phyloP scores from a whole-genome alignment of 2,113 vertebrate species.

The Pardalotus punctatus region DNA sequence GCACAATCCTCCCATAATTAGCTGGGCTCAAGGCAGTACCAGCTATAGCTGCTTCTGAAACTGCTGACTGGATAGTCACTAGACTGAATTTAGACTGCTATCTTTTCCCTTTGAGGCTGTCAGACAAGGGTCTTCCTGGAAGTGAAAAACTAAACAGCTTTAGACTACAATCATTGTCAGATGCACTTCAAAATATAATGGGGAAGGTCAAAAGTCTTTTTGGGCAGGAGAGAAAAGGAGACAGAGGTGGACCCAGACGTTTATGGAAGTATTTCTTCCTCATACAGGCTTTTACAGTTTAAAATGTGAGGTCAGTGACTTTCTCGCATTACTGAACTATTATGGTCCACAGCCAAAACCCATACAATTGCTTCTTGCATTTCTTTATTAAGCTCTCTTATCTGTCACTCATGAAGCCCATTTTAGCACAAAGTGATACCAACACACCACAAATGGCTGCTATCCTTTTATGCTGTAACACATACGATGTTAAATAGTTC shows the following conservation, averaged over 20 bases:
- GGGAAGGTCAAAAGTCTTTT: background rate
- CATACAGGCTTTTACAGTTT: background rate
- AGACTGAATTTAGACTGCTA: background rate
- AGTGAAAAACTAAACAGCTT: background rate
- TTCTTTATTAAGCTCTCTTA: background rate
- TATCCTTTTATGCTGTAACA: background rate
- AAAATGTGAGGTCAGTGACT: background rate
- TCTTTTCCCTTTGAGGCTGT: background rate
- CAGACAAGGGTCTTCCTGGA: background rate
- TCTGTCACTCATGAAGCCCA: accelerated
- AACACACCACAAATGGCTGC: background rate
- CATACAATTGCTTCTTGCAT: background rate
- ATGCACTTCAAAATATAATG: background rate
- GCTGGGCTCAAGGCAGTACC: background rate
- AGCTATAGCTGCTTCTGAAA: background rate
- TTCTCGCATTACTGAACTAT: background rate
- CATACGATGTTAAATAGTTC: background rate
- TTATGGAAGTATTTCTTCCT: background rate
- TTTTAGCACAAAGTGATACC: background rate
- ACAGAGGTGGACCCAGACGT: background rate
- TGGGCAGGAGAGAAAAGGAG: accelerated
- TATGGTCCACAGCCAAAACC: background rate
- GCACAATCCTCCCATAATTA: background rate
- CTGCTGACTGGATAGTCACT: background rate
- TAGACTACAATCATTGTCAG: background rate